Evolutionary conservation across 2,797 vertebrate species (phyloP), one percentile per base, ranked within the genome.

Genomic region (Hylomyscus alleni): DNA sequence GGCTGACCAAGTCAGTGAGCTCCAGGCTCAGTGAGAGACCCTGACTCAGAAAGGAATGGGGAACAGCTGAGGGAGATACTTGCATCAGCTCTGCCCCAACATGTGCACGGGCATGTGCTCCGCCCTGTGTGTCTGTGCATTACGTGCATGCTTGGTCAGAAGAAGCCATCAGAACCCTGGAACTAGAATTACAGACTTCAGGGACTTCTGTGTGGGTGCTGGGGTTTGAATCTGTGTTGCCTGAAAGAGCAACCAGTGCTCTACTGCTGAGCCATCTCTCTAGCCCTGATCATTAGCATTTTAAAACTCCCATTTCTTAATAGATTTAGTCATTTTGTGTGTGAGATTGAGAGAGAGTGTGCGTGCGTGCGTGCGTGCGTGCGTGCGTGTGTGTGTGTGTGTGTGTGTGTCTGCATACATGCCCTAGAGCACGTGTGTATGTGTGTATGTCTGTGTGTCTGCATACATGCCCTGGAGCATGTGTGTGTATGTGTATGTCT

Each of bases 301-400:
- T 31, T 84, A 31, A 65, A 65, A 65, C 40, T 65, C 26, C 37
- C 17, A 12, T 47, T 47, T 81, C 92, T 2, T 76, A n/a, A 86
- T 88, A 94, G 56, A 93, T 80, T 89, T 84, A 58, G 52, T 83
- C 52, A 56, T 73, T 92, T 34, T 34, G 50, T n/a, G 12, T 15
- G 50, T 76, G 17, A 22, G n/a, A n/a, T n/a, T n/a, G n/a, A n/a
- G n/a, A n/a, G n/a, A n/a, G 7, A 10, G n/a, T 37, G 7, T 37
- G n/a, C 20, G 20, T 44, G 37, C 26, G 37, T 24, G 37, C 44
- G 9, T 24, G 37, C n/a, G 44, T 44, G 44, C 6, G 44, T 44
- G 44, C 6, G 11, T 8, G 3, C 8, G 9, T 6, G 37, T 4
- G 8, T 19, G 44, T 44, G 44, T 44, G 44, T 44, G 44, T 44